Evolutionary conservation across 2,113 vertebrate species (phyloP).

Genomic region (Platysteira castanea): DNA sequence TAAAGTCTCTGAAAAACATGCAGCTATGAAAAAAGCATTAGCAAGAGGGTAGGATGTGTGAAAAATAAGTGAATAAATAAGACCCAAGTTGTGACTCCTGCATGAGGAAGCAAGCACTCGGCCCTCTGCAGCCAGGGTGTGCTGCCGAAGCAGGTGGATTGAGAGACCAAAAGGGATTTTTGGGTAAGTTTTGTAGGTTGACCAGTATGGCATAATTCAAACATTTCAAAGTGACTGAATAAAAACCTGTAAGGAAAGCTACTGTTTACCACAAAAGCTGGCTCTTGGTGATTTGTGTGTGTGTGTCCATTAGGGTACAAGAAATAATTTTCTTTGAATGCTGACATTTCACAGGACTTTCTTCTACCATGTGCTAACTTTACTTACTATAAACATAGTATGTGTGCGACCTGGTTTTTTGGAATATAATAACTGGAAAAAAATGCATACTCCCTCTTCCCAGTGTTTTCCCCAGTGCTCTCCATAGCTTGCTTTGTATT

Average conservation of each 20-base stretch:
- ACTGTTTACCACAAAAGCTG: not conserved
- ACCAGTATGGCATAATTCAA: not conserved
- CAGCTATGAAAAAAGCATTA: not conserved
- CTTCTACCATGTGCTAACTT: not conserved
- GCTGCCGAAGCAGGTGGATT: not conserved
- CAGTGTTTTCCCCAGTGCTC: not conserved
- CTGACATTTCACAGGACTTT: not conserved
- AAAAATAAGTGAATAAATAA: not conserved
- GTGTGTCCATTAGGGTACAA: not conserved
- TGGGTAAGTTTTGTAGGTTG: accelerated
- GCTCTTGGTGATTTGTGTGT: too few species aligned
- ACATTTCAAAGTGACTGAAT: not conserved
- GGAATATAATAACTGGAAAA: not conserved
- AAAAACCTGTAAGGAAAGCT: not conserved
- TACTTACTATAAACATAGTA: not conserved
- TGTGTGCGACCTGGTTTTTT: not conserved
- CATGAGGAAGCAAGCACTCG: not conserved
- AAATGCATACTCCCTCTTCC: not conserved
- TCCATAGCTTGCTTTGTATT: not conserved
- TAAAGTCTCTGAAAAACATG: not conserved
- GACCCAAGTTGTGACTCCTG: not conserved
- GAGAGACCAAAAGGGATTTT: not conserved
- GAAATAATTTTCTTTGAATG: not conserved
- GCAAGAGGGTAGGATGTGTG: not conserved
- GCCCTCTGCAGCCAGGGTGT: not conserved